These are phyloP conservation scores for Sorex araneus DNA, from an alignment of 2,113 vertebrate genomes.

Conservation along the genomic window DNA sequence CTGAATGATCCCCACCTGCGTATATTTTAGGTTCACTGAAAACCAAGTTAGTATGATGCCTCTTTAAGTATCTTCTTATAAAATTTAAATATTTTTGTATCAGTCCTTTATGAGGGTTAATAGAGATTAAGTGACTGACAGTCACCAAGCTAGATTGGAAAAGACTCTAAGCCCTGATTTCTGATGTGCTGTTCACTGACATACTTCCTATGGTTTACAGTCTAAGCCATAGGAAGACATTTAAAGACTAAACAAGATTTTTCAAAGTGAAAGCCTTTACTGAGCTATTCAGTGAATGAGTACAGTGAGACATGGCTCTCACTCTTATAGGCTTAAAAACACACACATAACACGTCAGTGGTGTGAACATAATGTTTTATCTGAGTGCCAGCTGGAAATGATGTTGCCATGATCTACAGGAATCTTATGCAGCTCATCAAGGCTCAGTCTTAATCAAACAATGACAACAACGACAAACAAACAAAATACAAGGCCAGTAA, in stretches of 20 bases:
- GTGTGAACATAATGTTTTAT: background rate
- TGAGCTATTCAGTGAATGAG: slow-evolving; percentile 11
- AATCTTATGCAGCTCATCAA: background rate
- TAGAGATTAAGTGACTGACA: background rate
- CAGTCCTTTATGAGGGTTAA: background rate
- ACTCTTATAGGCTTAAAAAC: slow-evolving; percentile 34
- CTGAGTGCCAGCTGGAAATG: background rate
- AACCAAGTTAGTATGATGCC: background rate
- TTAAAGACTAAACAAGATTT: slow-evolving; percentile 17
- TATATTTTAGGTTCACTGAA: background rate
- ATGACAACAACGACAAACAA: too few relatives aligned
- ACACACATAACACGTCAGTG: background rate
- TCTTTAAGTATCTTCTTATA: background rate
- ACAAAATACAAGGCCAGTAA: background rate
- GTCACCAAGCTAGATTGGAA: background rate
- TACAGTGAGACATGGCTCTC: background rate
- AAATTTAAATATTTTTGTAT: background rate
- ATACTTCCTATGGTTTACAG: background rate
- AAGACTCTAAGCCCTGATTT: slow-evolving; percentile 22
- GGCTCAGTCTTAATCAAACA: background rate
- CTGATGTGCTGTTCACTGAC: background rate
- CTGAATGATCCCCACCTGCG: background rate
- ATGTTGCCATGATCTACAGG: background rate
- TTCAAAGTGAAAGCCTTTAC: slow-evolving; percentile 39
- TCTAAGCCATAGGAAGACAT: slow-evolving; percentile 14